phyloP scores from a whole-genome alignment of 2,888 invertebrate species.

The Troides aeacus region DNA sequence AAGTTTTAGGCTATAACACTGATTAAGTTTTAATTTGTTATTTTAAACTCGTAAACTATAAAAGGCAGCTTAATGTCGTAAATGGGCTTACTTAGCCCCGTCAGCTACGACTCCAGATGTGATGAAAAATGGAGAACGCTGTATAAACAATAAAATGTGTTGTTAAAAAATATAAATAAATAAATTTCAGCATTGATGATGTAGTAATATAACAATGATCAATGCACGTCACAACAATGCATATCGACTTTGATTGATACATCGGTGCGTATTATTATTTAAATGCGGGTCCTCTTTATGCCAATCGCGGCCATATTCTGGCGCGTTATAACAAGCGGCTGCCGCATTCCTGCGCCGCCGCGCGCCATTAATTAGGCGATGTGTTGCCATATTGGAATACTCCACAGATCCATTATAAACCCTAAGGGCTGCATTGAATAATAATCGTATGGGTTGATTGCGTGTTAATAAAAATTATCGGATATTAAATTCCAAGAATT shows the following conservation, averaged over 20 bases:
- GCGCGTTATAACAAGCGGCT: constrained; percentile 64
- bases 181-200: not conserved
- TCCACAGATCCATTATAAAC: constrained; percentile 33
- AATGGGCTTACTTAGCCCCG: too few species aligned
- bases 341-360: constrained; percentile 68
- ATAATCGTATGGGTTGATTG: constrained; percentile 7
- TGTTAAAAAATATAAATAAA: too few species aligned
- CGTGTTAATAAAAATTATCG: not conserved
- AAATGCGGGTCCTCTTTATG: constrained; percentile 63
- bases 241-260: constrained; percentile 51
- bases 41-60: too few species aligned
- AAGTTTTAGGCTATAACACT: too few species aligned
- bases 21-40: too few species aligned
- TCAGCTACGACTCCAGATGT: too few species aligned
- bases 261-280: constrained; percentile 62
- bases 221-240: constrained; percentile 18
- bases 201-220: constrained; percentile 11
- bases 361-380: constrained; percentile 56
- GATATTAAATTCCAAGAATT: not conserved
- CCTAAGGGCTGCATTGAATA: constrained; percentile 25
- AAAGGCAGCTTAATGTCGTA: too few species aligned
- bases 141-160: too few species aligned
- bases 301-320: constrained; percentile 55
- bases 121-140: too few species aligned
- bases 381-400: constrained; percentile 43